phyloP scores from a whole-genome alignment of 2,888 invertebrate species.

The Drosophila planitibia region DNA sequence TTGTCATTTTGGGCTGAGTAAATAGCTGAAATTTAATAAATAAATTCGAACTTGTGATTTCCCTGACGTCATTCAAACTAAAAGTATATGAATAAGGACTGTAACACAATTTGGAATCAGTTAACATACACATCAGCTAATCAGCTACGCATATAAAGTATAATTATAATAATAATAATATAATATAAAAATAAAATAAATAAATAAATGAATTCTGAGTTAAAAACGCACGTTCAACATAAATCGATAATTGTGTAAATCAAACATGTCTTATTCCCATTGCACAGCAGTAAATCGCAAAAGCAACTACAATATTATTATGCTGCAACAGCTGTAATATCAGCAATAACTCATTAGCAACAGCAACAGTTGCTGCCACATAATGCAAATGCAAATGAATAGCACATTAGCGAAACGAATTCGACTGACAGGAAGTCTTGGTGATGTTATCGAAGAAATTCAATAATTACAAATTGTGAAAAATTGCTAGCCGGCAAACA shows the following conservation, averaged over 20 bases:
- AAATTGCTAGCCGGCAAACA: slow-evolving; percentile 51
- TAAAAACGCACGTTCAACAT: not conserved
- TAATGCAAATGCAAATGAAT: slow-evolving; percentile 63
- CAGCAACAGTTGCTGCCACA: slow-evolving; percentile 45
- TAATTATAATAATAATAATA: not conserved
- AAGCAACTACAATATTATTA: slow-evolving; percentile 16
- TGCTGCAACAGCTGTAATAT: slow-evolving; percentile 36
- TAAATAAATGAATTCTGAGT: not conserved
- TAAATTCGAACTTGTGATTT: not conserved
- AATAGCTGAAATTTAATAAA: not conserved
- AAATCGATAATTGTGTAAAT: slow-evolving; percentile 31
- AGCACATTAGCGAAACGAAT: slow-evolving; percentile 65
- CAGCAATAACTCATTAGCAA: slow-evolving; percentile 38
- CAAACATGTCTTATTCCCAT: slow-evolving; percentile 13
- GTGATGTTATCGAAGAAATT: slow-evolving; percentile 75
- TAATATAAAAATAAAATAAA: not conserved
- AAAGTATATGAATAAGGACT: no score
- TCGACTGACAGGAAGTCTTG: slow-evolving; percentile 66
- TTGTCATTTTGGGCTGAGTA: not conserved
- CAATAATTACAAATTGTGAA: slow-evolving; percentile 74
- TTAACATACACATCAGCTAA: not conserved
- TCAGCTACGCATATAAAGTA: not conserved
- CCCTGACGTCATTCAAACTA: not conserved
- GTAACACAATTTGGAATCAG: not conserved
- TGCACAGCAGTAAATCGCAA: slow-evolving; percentile 17